Percentiles rank a stretch among this genome's conserved stretches.
These are phyloP conservation scores for Polyommatus icarus DNA, from an alignment of 2,888 invertebrate genomes.

Conservation along the genomic window DNA sequence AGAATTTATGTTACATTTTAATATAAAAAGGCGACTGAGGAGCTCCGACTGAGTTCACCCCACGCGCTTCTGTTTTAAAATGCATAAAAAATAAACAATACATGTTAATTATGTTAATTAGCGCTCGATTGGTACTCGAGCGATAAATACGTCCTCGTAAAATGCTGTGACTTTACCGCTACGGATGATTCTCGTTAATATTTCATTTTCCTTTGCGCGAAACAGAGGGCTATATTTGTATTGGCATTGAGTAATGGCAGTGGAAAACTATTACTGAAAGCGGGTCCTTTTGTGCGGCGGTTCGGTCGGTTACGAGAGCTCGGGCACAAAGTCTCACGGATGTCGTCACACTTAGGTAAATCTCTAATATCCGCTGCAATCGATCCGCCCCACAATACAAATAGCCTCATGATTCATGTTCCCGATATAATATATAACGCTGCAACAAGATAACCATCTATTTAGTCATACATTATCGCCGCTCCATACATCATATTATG, in stretches of 20 bases:
- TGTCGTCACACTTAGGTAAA: slow-evolving; percentile 72
- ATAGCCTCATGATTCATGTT: slow-evolving; percentile 10
- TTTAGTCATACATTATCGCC: slow-evolving; percentile 1
- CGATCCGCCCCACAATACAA: slow-evolving; percentile 50
- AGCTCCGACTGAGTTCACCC: not conserved
- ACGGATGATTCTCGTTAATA: not conserved
- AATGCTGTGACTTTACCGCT: not conserved
- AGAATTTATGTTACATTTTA: slow-evolving; percentile 27
- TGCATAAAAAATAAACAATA: slow-evolving; percentile 14
- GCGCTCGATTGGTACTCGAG: not conserved
- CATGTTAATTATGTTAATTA: slow-evolving; percentile 20
- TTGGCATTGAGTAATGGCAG: slow-evolving; percentile 40
- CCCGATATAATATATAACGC: slow-evolving; percentile 14
- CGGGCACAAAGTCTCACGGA: slow-evolving; percentile 64
- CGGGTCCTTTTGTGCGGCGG: slow-evolving; percentile 58
- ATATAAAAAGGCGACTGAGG: slow-evolving; percentile 21
- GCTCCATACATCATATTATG: slow-evolving; percentile 17
- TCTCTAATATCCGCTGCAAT: slow-evolving; percentile 71
- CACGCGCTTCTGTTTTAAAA: slow-evolving; percentile 11
- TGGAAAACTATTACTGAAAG: slow-evolving; percentile 61
- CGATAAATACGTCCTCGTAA: slow-evolving; percentile 4
- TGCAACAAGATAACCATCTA: slow-evolving; percentile 16
- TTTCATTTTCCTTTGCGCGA: not conserved
- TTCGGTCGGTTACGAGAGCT: slow-evolving; percentile 57
- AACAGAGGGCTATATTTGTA: slow-evolving; percentile 24